Evolutionary conservation across 2,888 invertebrate genomes (phyloP).

Genomic region (Geophilus truncorum): DNA sequence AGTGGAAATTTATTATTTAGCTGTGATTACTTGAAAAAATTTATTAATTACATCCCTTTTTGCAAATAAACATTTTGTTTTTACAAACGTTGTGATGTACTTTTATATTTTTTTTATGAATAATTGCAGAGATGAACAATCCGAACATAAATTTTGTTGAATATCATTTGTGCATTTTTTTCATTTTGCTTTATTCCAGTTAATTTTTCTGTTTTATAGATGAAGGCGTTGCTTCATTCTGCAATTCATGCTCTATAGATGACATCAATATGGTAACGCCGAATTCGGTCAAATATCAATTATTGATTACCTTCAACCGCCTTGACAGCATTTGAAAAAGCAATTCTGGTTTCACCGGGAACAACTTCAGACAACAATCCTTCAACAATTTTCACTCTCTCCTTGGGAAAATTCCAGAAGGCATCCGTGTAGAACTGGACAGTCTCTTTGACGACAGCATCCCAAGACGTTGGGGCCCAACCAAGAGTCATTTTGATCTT

Average conservation of each 20-base stretch:
- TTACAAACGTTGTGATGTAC: too few relatives aligned
- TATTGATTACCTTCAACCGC: too few relatives aligned
- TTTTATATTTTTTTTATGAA: too few relatives aligned
- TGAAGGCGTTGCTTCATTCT: background rate
- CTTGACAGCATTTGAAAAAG: background rate
- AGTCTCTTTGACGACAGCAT: slow-evolving; percentile 45
- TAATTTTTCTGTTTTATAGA: background rate
- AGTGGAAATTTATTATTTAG: too few relatives aligned
- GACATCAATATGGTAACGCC: background rate
- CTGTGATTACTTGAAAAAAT: too few relatives aligned
- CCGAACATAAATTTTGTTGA: too few relatives aligned
- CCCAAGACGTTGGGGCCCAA: slow-evolving; percentile 48
- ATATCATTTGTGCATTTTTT: too few relatives aligned
- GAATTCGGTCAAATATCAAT: background rate
- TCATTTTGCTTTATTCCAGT: too few relatives aligned
- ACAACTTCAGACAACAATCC: slow-evolving; percentile 4
- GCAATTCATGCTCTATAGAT: background rate
- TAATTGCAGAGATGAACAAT: too few relatives aligned
- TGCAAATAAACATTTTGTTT: too few relatives aligned
- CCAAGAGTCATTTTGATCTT: slow-evolving; percentile 45
- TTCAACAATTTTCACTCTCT: slow-evolving; percentile 41
- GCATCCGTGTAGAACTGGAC: slow-evolving; percentile 48
- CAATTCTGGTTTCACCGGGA: background rate
- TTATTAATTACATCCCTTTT: too few relatives aligned
- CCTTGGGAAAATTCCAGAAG: slow-evolving; percentile 42